Conservation (phyloP, 1,140 invertebrate genomes). For the Wiebesia pumilae region DNA sequence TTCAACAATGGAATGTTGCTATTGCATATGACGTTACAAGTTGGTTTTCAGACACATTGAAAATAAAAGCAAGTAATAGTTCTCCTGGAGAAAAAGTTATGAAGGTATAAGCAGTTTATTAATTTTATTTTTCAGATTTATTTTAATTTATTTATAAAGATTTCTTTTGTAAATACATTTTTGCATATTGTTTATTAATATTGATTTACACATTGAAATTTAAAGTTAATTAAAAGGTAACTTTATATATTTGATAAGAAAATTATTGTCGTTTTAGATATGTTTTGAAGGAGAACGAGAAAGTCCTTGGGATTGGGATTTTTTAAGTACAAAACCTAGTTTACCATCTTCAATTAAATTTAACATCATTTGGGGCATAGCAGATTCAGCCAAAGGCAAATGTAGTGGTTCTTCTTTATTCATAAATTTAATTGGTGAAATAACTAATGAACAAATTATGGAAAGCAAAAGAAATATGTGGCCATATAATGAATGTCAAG, state of each 20-base stretch:
- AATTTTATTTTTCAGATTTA: neutral
- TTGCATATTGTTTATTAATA: no score
- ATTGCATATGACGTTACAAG: constrained; percentile 63
- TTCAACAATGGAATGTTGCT: constrained; percentile 71
- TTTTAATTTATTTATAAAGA: neutral
- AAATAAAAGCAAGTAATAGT: constrained; percentile 68
- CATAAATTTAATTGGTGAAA: constrained; percentile 66
- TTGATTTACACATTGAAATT: neutral
- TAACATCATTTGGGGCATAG: constrained; percentile 64
- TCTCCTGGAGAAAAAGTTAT: constrained; percentile 61
- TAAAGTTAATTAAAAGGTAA: no score
- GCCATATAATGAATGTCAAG: constrained; percentile 68
- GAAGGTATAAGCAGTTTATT: constrained; percentile 58
- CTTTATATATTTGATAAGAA: neutral
- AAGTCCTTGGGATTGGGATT: constrained; percentile 69
- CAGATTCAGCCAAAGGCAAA: constrained; percentile 67
- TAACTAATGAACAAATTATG: constrained; percentile 63
- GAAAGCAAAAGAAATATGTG: constrained; percentile 63
- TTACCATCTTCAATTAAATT: constrained; percentile 63
- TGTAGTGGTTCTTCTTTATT: constrained; percentile 66
- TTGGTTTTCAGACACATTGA: constrained; percentile 66
- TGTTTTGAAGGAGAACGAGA: constrained; percentile 67
- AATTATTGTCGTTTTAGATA: constrained; percentile 58
- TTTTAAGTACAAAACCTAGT: constrained; percentile 66
- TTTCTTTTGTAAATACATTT: no score